Base-by-base conservation (phyloP, 2,113 vertebrate species). In the Mesocricetus auratus region DNA sequence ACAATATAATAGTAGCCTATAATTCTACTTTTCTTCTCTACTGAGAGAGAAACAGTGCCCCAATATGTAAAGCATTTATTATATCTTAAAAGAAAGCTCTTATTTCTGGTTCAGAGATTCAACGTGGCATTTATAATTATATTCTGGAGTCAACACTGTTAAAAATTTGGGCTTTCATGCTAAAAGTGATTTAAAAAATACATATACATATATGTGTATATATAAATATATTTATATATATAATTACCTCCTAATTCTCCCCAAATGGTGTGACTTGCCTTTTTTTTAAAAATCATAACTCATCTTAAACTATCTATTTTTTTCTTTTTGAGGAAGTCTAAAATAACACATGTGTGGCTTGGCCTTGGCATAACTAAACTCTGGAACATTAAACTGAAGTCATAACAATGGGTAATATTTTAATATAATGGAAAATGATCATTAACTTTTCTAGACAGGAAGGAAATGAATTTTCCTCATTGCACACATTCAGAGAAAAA, bases 341-440 rank as follows among this genome's bases (percentile, higher is more conserved):
- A 95, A 96, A 92, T 96, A 94, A 94, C 89, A 77, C 86, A 66
- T 1, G 11, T 50, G 82, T 53, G 62, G 82, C 82, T 95, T 4
- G 50, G 91, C 82, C 92, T 86, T 89, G 95, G 94, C 73, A 39
- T 19, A 79, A 78, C 79, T 86, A 42, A 96, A 82, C 82, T 82
- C 66, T 75, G 21, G 36, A 60, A 74, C 64, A 71, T 85, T 94
- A 94, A 87, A 62, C 94, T 79, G 86, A 97, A 97, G 96, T 97
- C 97, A 94, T 96, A 96, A 97, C 97, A 97, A 97, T 95, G 95
- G 97, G 82, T 96, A 97, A 96, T 96, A 95, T 98, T 97, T 95
- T 97, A 97, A 97, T 96, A 94, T 94, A 97, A 96, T 96, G 74
- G 92, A 90, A 97, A 96, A 97, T 95, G 91, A 97, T 97, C 97